phyloP scores from a whole-genome alignment of 2,797 vertebrate genomes.

The Philypnodon macrostomus region DNA sequence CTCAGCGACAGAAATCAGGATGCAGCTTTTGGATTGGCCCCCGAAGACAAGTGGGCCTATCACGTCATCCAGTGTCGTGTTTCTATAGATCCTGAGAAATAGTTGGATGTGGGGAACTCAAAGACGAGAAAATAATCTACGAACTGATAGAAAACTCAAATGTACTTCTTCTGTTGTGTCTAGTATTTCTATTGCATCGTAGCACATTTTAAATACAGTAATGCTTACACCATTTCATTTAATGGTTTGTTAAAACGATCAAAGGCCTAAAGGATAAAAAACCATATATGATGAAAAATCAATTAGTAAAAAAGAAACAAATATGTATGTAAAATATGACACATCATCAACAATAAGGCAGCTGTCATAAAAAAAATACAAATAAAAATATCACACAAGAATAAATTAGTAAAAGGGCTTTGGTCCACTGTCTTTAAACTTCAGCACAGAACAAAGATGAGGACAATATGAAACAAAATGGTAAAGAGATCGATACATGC shows the following conservation, averaged over 20 bases:
- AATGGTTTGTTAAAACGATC: too few species aligned
- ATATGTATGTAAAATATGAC: too few species aligned
- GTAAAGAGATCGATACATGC: too few species aligned
- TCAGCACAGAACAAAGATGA: not conserved
- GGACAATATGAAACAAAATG: slow-evolving; percentile 29
- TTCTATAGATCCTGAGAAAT: slow-evolving; percentile 31
- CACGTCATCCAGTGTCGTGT: slow-evolving; percentile 46
- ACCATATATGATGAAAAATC: too few species aligned
- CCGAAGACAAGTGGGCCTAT: slow-evolving; percentile 45
- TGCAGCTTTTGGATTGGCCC: slow-evolving; percentile 56
- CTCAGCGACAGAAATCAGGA: slow-evolving; percentile 55
- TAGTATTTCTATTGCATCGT: not conserved
- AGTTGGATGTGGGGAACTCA: slow-evolving; percentile 15
- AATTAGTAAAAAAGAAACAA: too few species aligned
- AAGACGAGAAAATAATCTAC: not conserved
- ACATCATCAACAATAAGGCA: too few species aligned
- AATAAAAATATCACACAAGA: too few species aligned
- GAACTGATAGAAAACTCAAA: not conserved
- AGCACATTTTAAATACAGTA: not conserved
- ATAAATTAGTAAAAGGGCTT: too few species aligned
- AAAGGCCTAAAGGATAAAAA: too few species aligned
- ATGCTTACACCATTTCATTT: too few species aligned
- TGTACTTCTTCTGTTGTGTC: not conserved
- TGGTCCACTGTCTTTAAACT: too few species aligned
- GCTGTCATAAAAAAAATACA: too few species aligned